Base-by-base conservation (phyloP, 1,140 invertebrate species). In the Solenopsis fugax region DNA sequence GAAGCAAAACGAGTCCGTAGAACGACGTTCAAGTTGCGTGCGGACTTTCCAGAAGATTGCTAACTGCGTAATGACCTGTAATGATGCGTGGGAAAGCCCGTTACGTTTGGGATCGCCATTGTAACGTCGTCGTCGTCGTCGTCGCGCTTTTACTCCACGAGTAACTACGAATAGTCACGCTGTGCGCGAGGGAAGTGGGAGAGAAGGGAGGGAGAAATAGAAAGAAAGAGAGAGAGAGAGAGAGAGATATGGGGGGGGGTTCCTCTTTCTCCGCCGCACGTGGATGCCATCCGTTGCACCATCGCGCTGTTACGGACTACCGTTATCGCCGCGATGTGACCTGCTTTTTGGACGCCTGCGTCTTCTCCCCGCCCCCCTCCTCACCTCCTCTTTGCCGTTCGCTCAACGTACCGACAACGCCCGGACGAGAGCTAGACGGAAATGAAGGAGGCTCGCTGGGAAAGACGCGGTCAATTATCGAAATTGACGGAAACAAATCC, bases 291-390 rank as follows among this genome's bases (percentile, higher is more conserved):
- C 56, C 60, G 86, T 91, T 91, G 88, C 91, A 90, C 86, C 84
- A 86, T 65, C 77, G 56, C 52, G 72, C 72, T 41, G 54, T 85
- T 81, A 67, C 72, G 84, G 90, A 90, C 88, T 89, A 91, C 91
- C 88, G 91, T 90, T 91, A 91, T 91, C 91, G 87, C 90, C 88
- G 89, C 86, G 86, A 73, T 80, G 88, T 91, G 91, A 91, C 90
- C 91, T 91, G 90, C 82, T 91, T 91, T 90, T 91, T 56, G 87
- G 87, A 81, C 84, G 88, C 84, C 37, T 73, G 54, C 41, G 48
- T 84, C 72, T 60, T 45, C 65, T 65, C 45, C 24, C 16, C 21
- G 34, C 54, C 13, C 0, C 6, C 65, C 2, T n/a, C 45, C 64
- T 67, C 56, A 7, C 62, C 72, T 48, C 41, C 37, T 29, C 50